Conservation (phyloP, 2,888 invertebrate genomes). For the Caenorhabditis imperialis region DNA sequence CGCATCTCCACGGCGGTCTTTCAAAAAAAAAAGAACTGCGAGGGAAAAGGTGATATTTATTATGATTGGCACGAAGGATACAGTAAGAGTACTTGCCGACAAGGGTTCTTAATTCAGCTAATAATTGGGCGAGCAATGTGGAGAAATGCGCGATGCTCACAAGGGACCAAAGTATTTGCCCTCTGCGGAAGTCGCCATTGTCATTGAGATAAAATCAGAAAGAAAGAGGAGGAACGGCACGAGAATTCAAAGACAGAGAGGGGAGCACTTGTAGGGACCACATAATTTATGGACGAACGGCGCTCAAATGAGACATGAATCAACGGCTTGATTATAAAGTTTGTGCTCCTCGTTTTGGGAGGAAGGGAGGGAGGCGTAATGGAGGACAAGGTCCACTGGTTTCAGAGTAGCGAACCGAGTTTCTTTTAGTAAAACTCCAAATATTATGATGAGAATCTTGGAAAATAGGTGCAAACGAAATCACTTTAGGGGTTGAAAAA, state of each 20-base stretch:
- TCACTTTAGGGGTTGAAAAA: too few species aligned
- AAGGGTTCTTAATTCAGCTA: slow-evolving; percentile 40
- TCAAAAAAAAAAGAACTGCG: slow-evolving; percentile 5
- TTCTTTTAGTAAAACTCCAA: too few species aligned
- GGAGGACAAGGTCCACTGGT: slow-evolving; percentile 16
- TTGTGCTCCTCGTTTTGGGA: too few species aligned
- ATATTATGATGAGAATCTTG: too few species aligned
- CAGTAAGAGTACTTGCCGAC: slow-evolving; percentile 7
- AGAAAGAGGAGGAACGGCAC: slow-evolving; percentile 15
- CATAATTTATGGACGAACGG: slow-evolving; percentile 50
- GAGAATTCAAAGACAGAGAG: background rate
- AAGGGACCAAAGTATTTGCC: slow-evolving; percentile 48
- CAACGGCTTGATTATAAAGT: slow-evolving; percentile 48
- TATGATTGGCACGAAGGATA: background rate
- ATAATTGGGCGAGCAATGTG: slow-evolving; percentile 7
- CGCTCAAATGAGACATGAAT: slow-evolving; percentile 29
- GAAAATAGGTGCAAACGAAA: too few species aligned
- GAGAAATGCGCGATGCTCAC: slow-evolving; percentile 12
- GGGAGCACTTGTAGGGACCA: slow-evolving; percentile 44
- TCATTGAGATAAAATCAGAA: slow-evolving; percentile 53
- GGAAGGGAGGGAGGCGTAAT: background rate
- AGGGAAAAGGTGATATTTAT: background rate
- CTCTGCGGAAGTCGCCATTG: slow-evolving; percentile 51
- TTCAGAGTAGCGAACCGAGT: too few species aligned
- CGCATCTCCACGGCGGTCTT: slow-evolving; percentile 23